A percentile compares a stretch with the other conserved stretches of the same genome.
Evolutionary conservation across 2,113 vertebrate genomes (phyloP).

Genomic region (Zosterops hypoxanthus): DNA sequence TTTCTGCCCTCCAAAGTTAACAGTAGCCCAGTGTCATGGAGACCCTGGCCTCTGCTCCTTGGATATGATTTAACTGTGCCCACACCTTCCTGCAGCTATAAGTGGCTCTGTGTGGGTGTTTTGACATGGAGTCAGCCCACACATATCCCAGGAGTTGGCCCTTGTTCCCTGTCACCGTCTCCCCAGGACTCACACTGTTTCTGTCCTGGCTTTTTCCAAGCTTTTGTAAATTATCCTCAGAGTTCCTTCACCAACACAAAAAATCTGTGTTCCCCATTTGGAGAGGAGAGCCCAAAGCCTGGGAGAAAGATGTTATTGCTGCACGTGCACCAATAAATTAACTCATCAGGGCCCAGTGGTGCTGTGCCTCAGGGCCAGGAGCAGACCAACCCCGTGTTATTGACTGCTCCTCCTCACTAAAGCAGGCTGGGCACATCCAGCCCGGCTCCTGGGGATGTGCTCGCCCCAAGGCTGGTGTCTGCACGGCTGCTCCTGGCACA

Average conservation of each 20-base stretch:
- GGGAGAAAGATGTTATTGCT: neutral
- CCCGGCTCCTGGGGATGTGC: neutral
- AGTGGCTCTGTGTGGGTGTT: neutral
- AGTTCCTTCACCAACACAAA: neutral
- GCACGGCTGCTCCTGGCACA: fast-evolving
- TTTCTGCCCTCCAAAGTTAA: neutral
- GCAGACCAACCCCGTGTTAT: neutral
- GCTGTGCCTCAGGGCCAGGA: neutral
- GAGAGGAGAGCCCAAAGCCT: neutral
- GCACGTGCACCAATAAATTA: neutral
- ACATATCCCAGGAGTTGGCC: neutral
- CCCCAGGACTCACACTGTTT: neutral
- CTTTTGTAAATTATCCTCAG: neutral
- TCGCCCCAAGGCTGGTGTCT: neutral
- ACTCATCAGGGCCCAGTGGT: neutral
- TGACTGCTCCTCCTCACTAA: neutral
- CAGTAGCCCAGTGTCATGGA: neutral
- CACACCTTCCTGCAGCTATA: neutral
- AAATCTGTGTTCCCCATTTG: neutral
- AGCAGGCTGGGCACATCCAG: neutral
- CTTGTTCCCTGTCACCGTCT: neutral
- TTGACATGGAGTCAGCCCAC: neutral
- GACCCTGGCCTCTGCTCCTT: neutral
- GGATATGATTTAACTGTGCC: neutral
- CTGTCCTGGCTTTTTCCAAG: neutral